Evolutionary conservation across 2,113 vertebrate species (phyloP), one percentile per base, ranked within the genome.

Genomic region (Mustela lutreola): DNA sequence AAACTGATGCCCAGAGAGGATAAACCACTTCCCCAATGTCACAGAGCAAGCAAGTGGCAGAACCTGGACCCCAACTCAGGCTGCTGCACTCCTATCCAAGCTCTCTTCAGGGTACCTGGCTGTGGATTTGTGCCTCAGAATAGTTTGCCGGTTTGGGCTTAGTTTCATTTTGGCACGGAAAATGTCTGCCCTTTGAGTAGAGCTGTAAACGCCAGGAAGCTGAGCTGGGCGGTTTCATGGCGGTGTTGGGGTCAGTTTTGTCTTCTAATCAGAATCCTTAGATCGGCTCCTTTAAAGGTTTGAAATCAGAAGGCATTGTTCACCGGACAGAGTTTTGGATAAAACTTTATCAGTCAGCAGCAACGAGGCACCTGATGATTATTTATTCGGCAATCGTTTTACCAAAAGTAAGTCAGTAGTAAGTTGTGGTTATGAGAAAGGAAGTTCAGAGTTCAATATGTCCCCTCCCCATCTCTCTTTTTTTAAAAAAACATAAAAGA

Each of bases 391-490:
- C n/a, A 75, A 45, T 76, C 5, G 63, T 95, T 92, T 95, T 92
- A 92, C 92, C 80, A 22, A 95, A 95, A 95, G 90, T 95, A 93
- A 97, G 97, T 94, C 78, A 89, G 92, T 98, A 97, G 96, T 97
- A 97, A 97, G 91, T 84, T 98, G 98, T 93, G 98, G 98, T 98
- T 97, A 80, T 33, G 48, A 96, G 95, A 92, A 67, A 97, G 97
- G 98, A 98, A 98, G 98, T 98, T 97, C 97, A 98, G 93, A 96
- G 97, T 96, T 98, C 95, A 97, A 82, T 62, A 45, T 36, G 45
- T 26, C 7, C 24, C 11, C 24, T 42, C 42, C 11, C 75, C 28
- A 53, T 5, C 45, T 26, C 45, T 53, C 50, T 53, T 88, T 48
- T 67, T 83, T 97, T 78, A 9, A 1, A 39, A 39, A 48, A 91